Evolutionary conservation across 2,113 vertebrate genomes (phyloP).

Genomic region (Clarias magur): DNA sequence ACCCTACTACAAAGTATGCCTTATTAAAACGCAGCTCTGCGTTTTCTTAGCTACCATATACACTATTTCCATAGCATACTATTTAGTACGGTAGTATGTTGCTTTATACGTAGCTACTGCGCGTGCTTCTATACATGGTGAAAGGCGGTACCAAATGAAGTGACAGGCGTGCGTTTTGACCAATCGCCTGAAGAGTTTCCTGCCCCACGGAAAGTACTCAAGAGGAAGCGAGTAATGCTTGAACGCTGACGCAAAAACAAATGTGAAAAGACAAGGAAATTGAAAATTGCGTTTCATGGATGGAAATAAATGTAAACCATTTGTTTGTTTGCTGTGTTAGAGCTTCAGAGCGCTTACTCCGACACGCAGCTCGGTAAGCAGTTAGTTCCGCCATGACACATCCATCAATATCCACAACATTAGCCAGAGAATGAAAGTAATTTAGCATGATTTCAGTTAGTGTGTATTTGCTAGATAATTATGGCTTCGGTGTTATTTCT

Average conservation of each 20-base stretch:
- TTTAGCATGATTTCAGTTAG: neutral
- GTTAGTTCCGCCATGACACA: neutral
- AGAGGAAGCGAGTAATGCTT: constrained; percentile 40
- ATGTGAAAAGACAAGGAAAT: neutral
- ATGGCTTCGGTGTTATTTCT: neutral
- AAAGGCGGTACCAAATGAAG: neutral
- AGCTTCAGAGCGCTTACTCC: neutral
- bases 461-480: neutral
- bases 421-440: neutral
- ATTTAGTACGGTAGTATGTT: neutral
- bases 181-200: constrained; percentile 34
- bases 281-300: neutral
- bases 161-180: constrained; percentile 38
- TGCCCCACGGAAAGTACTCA: constrained; percentile 15
- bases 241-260: constrained; percentile 4
- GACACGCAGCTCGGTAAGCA: constrained; percentile 39
- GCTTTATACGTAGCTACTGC: too few relatives aligned
- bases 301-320: neutral
- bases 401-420: neutral
- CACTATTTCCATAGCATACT: neutral
- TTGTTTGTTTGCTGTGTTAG: neutral
- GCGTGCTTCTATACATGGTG: neutral
- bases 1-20: neutral
- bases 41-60: too few relatives aligned
- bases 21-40: neutral